Percentiles rank a stretch among this genome's conserved stretches.
Conservation (phyloP, 2,888 invertebrate genomes). For the Diarsia brunnea region DNA sequence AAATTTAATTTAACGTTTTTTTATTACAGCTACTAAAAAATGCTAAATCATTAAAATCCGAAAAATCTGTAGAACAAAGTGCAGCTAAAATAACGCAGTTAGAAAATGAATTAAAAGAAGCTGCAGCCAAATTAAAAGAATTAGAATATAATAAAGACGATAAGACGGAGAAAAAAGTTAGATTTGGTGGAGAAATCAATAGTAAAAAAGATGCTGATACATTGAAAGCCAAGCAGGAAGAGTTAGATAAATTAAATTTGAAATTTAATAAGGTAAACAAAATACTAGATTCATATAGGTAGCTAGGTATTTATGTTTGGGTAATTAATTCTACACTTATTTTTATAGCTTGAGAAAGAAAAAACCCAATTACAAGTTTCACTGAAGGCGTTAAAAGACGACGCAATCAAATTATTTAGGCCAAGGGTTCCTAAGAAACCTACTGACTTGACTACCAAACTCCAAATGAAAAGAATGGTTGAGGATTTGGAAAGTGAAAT, state of each 20-base stretch:
- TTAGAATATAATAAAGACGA: conserved; percentile 88
- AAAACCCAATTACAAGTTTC: conserved; percentile 92
- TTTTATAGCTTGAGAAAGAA: conserved; percentile 91
- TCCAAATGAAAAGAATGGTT: conserved; percentile 95
- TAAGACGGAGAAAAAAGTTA: conserved; percentile 89
- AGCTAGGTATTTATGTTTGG: not conserved
- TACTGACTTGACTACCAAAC: conserved; percentile 93
- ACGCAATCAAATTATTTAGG: conserved; percentile 92
- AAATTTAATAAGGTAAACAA: conserved; percentile 83
- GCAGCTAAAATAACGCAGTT: conserved; percentile 91
- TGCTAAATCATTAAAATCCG: conserved; percentile 88
- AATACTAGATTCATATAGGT: not conserved
- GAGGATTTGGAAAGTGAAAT: conserved; percentile 97
- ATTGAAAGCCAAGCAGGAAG: conserved; percentile 87
- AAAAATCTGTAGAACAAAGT: conserved; percentile 90
- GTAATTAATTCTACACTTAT: conserved; percentile 3
- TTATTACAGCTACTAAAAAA: conserved; percentile 88
- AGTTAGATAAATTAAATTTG: conserved; percentile 90
- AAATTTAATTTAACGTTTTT: not conserved
- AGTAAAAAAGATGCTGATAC: conserved; percentile 86
- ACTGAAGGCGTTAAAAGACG: conserved; percentile 92
- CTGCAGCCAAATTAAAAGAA: conserved; percentile 90
- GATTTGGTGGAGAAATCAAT: conserved; percentile 82
- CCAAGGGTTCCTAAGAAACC: conserved; percentile 93
- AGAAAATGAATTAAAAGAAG: conserved; percentile 92